Evolutionary conservation across 53 echinoderm and acorn worm genomes (phyloP).

Genomic region (Henricia sp.): DNA sequence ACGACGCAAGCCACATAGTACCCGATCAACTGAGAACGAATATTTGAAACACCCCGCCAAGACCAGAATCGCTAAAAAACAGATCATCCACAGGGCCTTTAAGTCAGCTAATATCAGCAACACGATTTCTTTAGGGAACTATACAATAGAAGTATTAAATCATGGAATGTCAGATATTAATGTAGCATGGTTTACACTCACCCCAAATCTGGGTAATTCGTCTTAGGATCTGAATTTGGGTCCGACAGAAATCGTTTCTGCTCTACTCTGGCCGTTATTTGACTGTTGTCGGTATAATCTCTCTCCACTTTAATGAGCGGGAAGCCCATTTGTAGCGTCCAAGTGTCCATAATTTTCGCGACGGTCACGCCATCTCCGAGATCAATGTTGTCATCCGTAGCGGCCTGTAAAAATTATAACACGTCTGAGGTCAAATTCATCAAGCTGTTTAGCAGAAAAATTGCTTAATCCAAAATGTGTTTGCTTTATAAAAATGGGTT

Average conservation of each 20-base stretch:
- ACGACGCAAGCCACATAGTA: no score
- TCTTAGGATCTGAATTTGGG: constrained; percentile 67
- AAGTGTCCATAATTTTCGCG: constrained; percentile 88
- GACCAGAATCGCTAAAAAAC: no score
- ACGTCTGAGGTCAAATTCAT: neutral
- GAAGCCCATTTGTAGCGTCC: constrained; percentile 94
- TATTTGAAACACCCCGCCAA: no score
- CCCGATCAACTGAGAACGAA: no score
- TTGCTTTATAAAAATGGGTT: no score
- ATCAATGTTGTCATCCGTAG: constrained; percentile 43
- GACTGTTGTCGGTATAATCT: constrained; percentile 40
- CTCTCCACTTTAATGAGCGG: constrained; percentile 76
- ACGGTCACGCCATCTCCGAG: constrained; percentile 63
- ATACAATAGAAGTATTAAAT: no score
- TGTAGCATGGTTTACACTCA: no score
- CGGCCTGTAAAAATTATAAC: constrained; percentile 58
- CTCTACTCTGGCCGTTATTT: constrained; percentile 53
- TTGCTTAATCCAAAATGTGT: no score
- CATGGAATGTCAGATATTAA: no score
- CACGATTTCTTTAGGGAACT: no score
- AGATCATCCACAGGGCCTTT: no score
- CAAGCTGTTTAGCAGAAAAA: neutral
- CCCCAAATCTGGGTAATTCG: constrained; percentile 77
- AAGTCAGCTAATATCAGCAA: no score
- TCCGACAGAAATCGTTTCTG: constrained; percentile 88